A percentile compares a stretch with the other conserved stretches of the same genome.
phyloP scores from a whole-genome alignment of 2,113 vertebrate genomes.

The Cromileptes altivelis region DNA sequence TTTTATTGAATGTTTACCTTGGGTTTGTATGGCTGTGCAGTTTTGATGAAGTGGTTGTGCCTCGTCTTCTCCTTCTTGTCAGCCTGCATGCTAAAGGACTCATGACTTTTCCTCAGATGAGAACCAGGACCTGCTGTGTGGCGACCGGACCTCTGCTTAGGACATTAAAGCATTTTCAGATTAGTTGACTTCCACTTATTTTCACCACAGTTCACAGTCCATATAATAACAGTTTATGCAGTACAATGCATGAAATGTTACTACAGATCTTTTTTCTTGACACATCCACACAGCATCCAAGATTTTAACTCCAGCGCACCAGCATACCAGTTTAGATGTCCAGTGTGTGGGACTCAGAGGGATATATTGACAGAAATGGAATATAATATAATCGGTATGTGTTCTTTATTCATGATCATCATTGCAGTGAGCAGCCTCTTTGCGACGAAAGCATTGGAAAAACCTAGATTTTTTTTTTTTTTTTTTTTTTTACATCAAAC shows the following conservation, averaged over 20 bases:
- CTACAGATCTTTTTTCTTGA: not conserved
- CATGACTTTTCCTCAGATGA: conserved; percentile 92
- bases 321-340: too few species aligned
- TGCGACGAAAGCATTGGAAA: too few species aligned
- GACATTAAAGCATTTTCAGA: conserved; percentile 14
- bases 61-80: conserved; percentile 98
- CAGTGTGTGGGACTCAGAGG: too few species aligned
- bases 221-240: not conserved
- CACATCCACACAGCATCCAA: not conserved
- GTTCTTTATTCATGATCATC: too few species aligned
- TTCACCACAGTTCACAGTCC: not conserved
- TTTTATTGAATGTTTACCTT: not conserved
- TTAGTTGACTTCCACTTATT: not conserved
- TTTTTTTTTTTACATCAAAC: too few species aligned
- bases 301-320: not conserved
- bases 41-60: conserved; percentile 99
- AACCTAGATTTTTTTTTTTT: too few species aligned
- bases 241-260: not conserved
- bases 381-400: too few species aligned
- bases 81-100: conserved; percentile 95
- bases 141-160: conserved; percentile 91
- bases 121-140: conserved; percentile 88
- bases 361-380: too few species aligned
- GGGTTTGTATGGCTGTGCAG: conserved; percentile 98
- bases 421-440: too few species aligned